Evolutionary conservation across 2,888 invertebrate genomes (phyloP).

Genomic region (Biston betularia): DNA sequence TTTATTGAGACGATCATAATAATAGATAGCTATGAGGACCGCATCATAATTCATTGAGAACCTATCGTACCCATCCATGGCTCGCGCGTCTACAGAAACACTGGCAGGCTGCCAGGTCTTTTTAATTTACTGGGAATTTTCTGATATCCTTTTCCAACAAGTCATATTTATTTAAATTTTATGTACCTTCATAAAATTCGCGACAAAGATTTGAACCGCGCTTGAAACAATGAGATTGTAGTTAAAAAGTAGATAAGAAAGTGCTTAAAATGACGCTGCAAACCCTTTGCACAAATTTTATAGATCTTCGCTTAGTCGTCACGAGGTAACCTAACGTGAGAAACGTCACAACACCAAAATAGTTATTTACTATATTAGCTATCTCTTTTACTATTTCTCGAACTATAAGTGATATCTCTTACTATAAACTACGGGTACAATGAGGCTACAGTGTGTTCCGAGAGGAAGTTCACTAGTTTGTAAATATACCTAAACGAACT

Average conservation of each 20-base stretch:
- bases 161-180: slow-evolving; percentile 42
- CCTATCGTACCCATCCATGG: slow-evolving; percentile 29
- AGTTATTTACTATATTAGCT: too few relatives aligned
- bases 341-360: too few relatives aligned
- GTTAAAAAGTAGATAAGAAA: not conserved
- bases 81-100: slow-evolving; percentile 24
- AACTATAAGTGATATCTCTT: too few relatives aligned
- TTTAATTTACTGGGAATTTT: slow-evolving; percentile 38
- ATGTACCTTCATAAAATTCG: slow-evolving; percentile 33
- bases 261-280: too few relatives aligned
- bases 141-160: slow-evolving; percentile 31
- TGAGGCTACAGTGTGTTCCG: too few relatives aligned
- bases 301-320: too few relatives aligned
- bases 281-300: too few relatives aligned
- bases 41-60: slow-evolving; percentile 32
- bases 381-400: too few relatives aligned
- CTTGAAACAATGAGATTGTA: slow-evolving; percentile 34
- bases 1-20: slow-evolving; percentile 30
- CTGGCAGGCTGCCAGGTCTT: slow-evolving; percentile 40
- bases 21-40: slow-evolving; percentile 23
- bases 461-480: too few relatives aligned
- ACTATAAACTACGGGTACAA: too few relatives aligned
- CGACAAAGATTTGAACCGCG: slow-evolving; percentile 29
- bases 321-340: too few relatives aligned
- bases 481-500: too few relatives aligned